Base-by-base conservation (phyloP, 92 coral and sea anemone genomes). In the Actinostola sp. region DNA sequence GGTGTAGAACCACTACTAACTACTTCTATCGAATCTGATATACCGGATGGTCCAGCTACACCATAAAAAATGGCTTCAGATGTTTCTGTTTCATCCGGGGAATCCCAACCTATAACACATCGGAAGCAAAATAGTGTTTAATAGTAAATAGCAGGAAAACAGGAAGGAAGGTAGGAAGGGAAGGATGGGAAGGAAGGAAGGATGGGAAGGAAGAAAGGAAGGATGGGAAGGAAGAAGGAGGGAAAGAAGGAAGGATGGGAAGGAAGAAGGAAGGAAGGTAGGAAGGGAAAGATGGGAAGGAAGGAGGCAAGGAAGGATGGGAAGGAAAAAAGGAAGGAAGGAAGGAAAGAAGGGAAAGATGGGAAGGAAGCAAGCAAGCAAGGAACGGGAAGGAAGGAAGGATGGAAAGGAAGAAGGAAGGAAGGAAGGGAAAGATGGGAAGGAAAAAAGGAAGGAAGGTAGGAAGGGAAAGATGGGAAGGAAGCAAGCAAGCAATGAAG, bases 71-170 rank as follows among this genome's bases (percentile, higher is more conserved):
- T 36, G 9, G 28, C 71, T 8, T 54, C 60, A 25, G 83, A 60
- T 0, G 82, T 85, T 44, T 78, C 82, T 0, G 77, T 61, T 24
- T 61, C 54, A 43, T 80, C 87, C 0, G 97, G 97, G 1, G 89
- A 83, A 44, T 90, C 93, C 97, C 97, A 90, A 43, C 92, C 97
- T 90, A 29, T 0, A 46, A 35, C n/a, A n/a, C n/a, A n/a, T n/a
- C n/a, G n/a, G n/a, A n/a, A n/a, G n/a, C n/a, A 26, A 56, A 1
- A 13, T 31, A 27, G 28, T 30, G 57, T 14, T 32, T 15, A 29
- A 61, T 8, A 56, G 5, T 20, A 66, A 11, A 19, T 56, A 56
- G 25, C 8, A 23, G 15, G 13, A 34, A 11, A 45, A 20, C 17
- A 38, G 20, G 25, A 28, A 21, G 0, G 8, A 5, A 44, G 20